A percentile compares a stretch with the other conserved stretches of the same genome.
Evolutionary conservation across 1,140 invertebrate species (phyloP).

Genomic region (Proctacanthus coquilletti): DNA sequence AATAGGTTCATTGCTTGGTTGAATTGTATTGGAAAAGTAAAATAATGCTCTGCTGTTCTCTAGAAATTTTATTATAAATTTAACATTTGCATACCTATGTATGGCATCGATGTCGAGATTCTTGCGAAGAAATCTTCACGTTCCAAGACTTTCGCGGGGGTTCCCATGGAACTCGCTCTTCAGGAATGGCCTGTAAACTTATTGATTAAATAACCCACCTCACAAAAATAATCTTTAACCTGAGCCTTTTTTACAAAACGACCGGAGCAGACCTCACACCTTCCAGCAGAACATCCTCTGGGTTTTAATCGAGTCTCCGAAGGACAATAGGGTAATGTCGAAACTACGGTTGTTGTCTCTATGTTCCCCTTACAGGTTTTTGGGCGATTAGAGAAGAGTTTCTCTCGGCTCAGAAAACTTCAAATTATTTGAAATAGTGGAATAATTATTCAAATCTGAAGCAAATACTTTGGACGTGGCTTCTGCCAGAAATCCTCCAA

Average conservation of each 20-base stretch:
- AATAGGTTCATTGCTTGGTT: too few species aligned
- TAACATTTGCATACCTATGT: too few species aligned
- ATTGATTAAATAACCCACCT: background rate
- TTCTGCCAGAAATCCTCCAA: conserved; percentile 36
- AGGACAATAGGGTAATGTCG: too few species aligned
- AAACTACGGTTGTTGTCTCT: too few species aligned
- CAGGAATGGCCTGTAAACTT: conserved; percentile 18
- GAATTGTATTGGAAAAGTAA: too few species aligned
- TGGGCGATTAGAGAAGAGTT: conserved; percentile 15
- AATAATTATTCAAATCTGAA: background rate
- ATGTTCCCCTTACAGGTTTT: too few species aligned
- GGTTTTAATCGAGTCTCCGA: too few species aligned
- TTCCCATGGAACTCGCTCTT: conserved; percentile 33
- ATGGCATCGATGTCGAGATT: too few species aligned
- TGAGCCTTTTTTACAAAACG: conserved; percentile 14
- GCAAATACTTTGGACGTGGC: conserved; percentile 34
- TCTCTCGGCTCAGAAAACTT: conserved; percentile 31
- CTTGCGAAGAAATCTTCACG: too few species aligned
- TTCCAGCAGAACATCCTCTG: too few species aligned
- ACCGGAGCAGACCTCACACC: conserved; percentile 24
- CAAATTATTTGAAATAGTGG: background rate
- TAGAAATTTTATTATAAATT: too few species aligned
- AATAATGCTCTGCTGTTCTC: too few species aligned
- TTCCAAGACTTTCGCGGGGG: conserved; percentile 21
- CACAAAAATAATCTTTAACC: background rate